These are phyloP conservation scores for Pseudorectes ferrugineus DNA, from an alignment of 2,113 vertebrate species.

Conservation along the genomic window DNA sequence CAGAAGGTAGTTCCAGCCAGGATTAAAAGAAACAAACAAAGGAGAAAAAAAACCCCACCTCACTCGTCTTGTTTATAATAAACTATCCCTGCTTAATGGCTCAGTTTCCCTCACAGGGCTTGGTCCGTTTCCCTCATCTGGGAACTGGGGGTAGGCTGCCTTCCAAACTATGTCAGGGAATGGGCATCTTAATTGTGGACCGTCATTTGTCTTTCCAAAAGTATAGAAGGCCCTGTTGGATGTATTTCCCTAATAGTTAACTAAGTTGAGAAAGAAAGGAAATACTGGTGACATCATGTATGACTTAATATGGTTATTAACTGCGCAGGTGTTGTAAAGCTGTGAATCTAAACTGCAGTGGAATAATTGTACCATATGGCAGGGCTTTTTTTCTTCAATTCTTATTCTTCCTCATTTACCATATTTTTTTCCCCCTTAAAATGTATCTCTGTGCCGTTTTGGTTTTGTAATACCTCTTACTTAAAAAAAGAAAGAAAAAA, in stretches of 20 bases:
- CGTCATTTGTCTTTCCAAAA: background rate
- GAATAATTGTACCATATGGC: slow-evolving; percentile 34
- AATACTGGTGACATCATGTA: slow-evolving; percentile 24
- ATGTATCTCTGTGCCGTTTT: background rate
- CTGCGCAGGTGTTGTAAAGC: slow-evolving; percentile 23
- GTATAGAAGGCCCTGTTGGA: background rate
- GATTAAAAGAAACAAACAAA: background rate
- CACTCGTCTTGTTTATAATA: background rate
- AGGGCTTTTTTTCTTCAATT: background rate
- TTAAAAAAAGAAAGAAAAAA: background rate
- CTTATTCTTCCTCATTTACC: background rate
- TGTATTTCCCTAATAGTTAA: background rate
- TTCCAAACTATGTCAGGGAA: background rate
- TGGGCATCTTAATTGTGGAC: background rate
- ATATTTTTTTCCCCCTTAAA: background rate
- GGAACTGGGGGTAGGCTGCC: background rate
- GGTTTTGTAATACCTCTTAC: background rate
- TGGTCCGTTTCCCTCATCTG: background rate
- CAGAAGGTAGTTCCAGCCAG: background rate
- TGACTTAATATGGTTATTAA: slow-evolving; percentile 30
- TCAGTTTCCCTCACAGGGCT: background rate
- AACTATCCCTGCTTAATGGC: background rate
- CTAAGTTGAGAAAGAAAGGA: slow-evolving; percentile 19
- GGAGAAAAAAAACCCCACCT: fast-evolving
- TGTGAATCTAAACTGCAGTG: slow-evolving; percentile 37